Conservation (phyloP, 2,113 vertebrate genomes). For the Platichthys stellatus region DNA sequence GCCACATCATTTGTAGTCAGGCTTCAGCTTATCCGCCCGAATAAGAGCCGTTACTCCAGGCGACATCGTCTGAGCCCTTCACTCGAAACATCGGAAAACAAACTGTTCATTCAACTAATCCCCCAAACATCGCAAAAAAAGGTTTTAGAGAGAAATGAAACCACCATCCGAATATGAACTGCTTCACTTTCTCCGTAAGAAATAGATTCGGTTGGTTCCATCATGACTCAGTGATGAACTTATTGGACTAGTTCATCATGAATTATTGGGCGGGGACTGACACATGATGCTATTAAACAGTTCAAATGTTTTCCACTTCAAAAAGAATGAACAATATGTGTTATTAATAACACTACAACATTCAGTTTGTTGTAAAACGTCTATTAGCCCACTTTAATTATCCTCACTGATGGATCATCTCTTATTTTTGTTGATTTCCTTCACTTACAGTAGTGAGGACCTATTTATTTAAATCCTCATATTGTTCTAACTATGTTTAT, state of each 20-base stretch:
- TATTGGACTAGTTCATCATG: not conserved
- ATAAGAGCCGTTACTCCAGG: constrained; percentile 51
- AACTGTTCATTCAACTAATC: constrained; percentile 30
- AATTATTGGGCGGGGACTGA: not conserved
- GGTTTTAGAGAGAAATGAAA: constrained; percentile 49
- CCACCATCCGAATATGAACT: not conserved
- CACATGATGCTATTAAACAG: not conserved
- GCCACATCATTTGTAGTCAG: constrained; percentile 67
- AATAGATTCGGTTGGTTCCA: not conserved
- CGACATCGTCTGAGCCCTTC: constrained; percentile 21
- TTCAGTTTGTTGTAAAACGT: not conserved
- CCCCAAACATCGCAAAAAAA: not conserved
- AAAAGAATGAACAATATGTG: not conserved
- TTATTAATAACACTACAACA: not conserved
- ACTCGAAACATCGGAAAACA: constrained; percentile 24
- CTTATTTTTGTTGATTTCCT: too few relatives aligned
- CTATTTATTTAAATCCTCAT: too few relatives aligned
- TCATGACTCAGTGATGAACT: constrained; percentile 8
- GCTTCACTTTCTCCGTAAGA: too few relatives aligned
- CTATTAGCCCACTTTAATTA: not conserved
- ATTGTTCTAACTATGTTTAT: too few relatives aligned
- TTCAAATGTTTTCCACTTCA: not conserved
- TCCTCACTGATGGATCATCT: too few relatives aligned
- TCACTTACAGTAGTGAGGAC: not conserved
- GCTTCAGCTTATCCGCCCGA: constrained; percentile 49